These are phyloP conservation scores for Clunio marinus DNA, from an alignment of 2,888 invertebrate species.

Conservation along the genomic window DNA sequence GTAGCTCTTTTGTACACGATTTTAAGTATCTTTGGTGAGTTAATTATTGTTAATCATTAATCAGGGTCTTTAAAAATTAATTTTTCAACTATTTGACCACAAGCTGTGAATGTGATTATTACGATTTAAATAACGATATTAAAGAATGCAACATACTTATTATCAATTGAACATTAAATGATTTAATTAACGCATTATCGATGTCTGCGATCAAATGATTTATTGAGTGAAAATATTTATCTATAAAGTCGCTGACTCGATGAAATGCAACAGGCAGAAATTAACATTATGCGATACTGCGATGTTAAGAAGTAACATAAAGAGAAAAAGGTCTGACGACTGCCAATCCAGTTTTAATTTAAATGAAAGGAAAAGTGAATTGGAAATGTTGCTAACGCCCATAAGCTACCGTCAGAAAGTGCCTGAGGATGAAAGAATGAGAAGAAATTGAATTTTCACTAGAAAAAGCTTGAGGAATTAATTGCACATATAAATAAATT, in stretches of 20 bases:
- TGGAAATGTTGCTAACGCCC: background rate
- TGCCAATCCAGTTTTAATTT: background rate
- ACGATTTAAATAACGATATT: background rate
- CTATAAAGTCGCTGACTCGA: constrained; percentile 5
- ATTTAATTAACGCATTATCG: constrained; percentile 36
- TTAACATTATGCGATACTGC: background rate
- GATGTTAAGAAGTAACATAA: background rate
- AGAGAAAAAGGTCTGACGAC: no score
- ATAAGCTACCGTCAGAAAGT: background rate
- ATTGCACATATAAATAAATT: constrained; percentile 21
- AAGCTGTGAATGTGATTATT: no score
- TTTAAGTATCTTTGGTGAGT: no score
- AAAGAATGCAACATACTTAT: constrained; percentile 1
- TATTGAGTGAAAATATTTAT: no score
- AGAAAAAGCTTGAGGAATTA: constrained; percentile 15
- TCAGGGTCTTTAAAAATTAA: background rate
- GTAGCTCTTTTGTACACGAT: no score
- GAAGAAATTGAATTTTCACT: background rate
- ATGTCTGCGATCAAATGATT: constrained; percentile 32
- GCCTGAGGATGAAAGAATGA: constrained; percentile 1
- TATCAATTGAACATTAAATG: constrained; percentile 32
- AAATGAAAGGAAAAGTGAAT: constrained; percentile 14
- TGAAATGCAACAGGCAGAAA: constrained; percentile 6
- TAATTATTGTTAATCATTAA: no score
- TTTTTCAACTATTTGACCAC: background rate